These are phyloP conservation scores for Hippotragus niger DNA, from an alignment of 2,113 vertebrate genomes.

Conservation along the genomic window DNA sequence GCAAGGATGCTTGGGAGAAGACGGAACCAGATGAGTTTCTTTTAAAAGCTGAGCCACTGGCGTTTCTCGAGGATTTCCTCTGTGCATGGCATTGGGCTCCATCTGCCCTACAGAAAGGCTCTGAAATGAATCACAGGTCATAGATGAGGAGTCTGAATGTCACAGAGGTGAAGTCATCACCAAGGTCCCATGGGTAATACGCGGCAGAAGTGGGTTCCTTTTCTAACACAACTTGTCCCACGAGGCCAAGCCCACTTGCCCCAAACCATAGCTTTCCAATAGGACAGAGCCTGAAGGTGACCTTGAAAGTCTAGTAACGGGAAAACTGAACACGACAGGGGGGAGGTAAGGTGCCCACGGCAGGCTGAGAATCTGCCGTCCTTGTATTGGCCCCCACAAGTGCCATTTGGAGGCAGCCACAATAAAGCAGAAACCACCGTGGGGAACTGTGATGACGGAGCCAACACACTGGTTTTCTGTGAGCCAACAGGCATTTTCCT, in stretches of 20 bases:
- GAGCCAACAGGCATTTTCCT: neutral
- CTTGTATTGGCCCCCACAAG: accelerated
- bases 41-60: neutral
- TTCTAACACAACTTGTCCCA: neutral
- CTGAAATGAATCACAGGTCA: neutral
- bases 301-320: neutral
- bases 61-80: neutral
- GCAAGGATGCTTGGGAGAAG: too few species aligned
- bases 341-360: accelerated
- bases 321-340: neutral
- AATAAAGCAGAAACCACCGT: accelerated
- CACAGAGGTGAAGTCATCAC: neutral
- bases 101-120: neutral
- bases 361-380: neutral
- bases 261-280: neutral
- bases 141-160: neutral
- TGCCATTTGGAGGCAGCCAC: neutral
- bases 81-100: neutral
- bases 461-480: neutral
- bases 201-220: neutral
- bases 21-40: neutral
- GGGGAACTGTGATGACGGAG: too few species aligned
- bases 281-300: neutral
- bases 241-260: neutral
- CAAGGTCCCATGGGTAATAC: neutral